A percentile compares a stretch with the other conserved stretches of the same genome.
Evolutionary conservation across 2,113 vertebrate genomes (phyloP).

Genomic region (Thomomys bottae): DNA sequence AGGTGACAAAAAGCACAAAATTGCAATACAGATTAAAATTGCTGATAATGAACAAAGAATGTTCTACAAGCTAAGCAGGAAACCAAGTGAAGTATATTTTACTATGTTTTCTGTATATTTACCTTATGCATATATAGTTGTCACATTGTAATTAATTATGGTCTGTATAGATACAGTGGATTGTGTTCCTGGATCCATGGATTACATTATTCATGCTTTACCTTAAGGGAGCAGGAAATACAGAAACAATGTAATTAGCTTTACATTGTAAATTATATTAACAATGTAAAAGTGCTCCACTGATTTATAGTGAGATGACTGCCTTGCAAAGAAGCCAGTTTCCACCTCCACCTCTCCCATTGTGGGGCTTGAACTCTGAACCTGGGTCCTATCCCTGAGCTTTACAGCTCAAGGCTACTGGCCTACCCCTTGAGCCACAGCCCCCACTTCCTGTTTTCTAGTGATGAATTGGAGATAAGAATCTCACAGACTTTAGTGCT

Average conservation of each 20-base stretch:
- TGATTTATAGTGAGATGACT: neutral
- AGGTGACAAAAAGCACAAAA: neutral
- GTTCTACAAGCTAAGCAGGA: neutral
- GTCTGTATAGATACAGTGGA: neutral
- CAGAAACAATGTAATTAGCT: constrained; percentile 50
- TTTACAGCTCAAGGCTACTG: no score
- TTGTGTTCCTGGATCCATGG: constrained; percentile 52
- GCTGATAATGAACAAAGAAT: neutral
- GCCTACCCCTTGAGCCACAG: no score
- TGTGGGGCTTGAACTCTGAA: no score
- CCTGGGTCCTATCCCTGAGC: no score
- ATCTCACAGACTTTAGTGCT: no score
- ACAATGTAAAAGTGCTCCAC: neutral
- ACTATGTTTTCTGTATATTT: neutral
- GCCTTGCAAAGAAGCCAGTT: neutral
- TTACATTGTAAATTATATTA: no score
- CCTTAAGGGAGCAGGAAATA: constrained; percentile 36
- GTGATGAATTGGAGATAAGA: no score
- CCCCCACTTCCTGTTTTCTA: no score
- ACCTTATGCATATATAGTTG: neutral
- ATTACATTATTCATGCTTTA: constrained; percentile 50
- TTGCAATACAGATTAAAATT: neutral
- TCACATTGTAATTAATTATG: neutral
- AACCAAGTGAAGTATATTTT: neutral
- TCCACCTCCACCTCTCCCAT: no score